These are phyloP conservation scores for Agrypnia vestita DNA, from an alignment of 1,140 invertebrate species.

Conservation along the genomic window DNA sequence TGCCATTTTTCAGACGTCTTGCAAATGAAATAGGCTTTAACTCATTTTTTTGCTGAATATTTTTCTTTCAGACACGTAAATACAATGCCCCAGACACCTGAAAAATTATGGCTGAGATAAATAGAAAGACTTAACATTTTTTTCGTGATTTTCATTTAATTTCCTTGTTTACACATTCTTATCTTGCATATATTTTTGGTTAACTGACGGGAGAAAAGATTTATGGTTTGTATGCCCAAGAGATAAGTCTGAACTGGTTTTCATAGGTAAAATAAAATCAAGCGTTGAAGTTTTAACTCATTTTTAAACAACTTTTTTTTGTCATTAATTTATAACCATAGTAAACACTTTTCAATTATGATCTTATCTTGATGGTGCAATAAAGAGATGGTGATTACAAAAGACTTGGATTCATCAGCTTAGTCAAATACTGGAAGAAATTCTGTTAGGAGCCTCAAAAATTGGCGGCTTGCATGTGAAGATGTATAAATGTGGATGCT, in stretches of 20 bases:
- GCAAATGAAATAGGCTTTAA: constrained; percentile 60
- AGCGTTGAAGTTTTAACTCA: too few relatives aligned
- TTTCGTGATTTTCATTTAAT: constrained; percentile 35
- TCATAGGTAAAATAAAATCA: background rate
- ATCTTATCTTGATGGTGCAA: too few relatives aligned
- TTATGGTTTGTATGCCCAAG: constrained; percentile 14
- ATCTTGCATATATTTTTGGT: constrained; percentile 34
- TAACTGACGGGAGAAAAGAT: constrained; percentile 26
- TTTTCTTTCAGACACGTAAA: constrained; percentile 54
- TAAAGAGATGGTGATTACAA: too few relatives aligned
- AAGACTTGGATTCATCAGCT: too few relatives aligned
- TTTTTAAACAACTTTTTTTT: too few relatives aligned
- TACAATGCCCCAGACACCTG: constrained; percentile 58
- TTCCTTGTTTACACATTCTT: constrained; percentile 38
- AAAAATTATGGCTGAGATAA: constrained; percentile 60
- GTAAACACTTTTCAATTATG: too few relatives aligned
- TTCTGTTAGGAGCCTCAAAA: too few relatives aligned
- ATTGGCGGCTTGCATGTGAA: too few relatives aligned
- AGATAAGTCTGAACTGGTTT: constrained; percentile 20
- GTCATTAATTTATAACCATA: too few relatives aligned
- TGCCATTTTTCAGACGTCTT: constrained; percentile 58
- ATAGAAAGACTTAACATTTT: constrained; percentile 46
- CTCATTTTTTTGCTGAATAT: constrained; percentile 54
- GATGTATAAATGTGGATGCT: too few relatives aligned
- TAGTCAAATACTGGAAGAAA: too few relatives aligned